These are phyloP conservation scores for Columba janthina DNA, from an alignment of 2,113 vertebrate species.

Conservation along the genomic window DNA sequence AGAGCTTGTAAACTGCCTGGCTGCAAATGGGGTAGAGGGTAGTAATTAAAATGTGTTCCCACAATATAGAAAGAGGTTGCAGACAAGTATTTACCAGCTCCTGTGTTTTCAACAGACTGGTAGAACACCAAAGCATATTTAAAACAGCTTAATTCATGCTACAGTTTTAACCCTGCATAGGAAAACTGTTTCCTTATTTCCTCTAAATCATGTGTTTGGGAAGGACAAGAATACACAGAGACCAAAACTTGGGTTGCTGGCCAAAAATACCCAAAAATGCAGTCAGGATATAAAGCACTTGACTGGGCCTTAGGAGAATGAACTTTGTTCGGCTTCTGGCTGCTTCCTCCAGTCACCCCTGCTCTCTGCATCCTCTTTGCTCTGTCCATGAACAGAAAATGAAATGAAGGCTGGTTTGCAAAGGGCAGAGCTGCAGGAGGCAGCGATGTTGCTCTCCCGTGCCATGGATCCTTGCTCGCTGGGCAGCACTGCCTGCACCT, in stretches of 20 bases:
- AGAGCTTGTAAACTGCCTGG: slow-evolving; percentile 19
- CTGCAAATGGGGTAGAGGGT: slow-evolving; percentile 19
- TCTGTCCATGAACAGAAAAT: background rate
- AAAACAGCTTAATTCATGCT: slow-evolving; percentile 38
- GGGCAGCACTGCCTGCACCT: background rate
- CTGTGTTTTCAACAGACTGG: background rate
- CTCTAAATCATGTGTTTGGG: background rate
- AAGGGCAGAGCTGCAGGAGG: background rate
- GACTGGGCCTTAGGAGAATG: background rate
- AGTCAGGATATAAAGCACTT: background rate
- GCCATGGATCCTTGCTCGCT: rapidly evolving
- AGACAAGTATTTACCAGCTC: slow-evolving; percentile 25
- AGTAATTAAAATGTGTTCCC: slow-evolving; percentile 47
- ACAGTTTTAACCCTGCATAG: background rate
- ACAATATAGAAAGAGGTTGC: background rate
- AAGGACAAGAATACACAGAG: background rate
- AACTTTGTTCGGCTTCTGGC: background rate
- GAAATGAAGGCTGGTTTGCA: background rate
- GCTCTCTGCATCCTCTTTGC: background rate
- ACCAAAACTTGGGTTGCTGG: background rate
- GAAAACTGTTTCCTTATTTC: background rate
- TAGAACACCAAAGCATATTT: slow-evolving; percentile 13
- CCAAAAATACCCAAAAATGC: background rate
- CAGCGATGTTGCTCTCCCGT: background rate
- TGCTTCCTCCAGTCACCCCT: background rate